A percentile compares a stretch with the other conserved stretches of the same genome.
These are phyloP conservation scores for Nanorana parkeri DNA, from an alignment of 2,113 vertebrate species.

Conservation along the genomic window DNA sequence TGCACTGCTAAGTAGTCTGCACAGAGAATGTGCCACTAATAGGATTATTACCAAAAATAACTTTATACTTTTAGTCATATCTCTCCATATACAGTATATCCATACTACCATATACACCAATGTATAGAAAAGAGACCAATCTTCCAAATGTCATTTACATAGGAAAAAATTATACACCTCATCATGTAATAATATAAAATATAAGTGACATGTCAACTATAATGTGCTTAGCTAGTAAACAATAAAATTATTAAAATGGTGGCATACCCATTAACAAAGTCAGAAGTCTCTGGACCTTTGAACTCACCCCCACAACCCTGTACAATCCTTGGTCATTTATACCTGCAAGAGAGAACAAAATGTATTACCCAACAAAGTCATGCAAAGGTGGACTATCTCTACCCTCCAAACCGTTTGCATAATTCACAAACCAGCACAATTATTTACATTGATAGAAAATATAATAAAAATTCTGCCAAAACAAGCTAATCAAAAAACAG, in stretches of 20 bases:
- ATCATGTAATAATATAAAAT: neutral
- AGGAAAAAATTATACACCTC: neutral
- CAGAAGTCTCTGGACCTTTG: conserved; percentile 97
- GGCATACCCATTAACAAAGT: conserved; percentile 93
- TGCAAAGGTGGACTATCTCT: neutral
- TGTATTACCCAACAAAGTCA: neutral
- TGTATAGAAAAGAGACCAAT: too few relatives aligned
- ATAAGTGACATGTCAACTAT: neutral
- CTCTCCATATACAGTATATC: too few relatives aligned
- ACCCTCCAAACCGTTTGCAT: neutral
- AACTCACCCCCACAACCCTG: conserved; percentile 96
- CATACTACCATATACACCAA: too few relatives aligned
- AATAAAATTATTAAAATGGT: conserved; percentile 72
- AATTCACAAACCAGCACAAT: too few relatives aligned
- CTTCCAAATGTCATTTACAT: too few relatives aligned
- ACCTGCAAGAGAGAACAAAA: conserved; percentile 71
- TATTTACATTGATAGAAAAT: too few relatives aligned
- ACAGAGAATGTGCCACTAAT: too few relatives aligned
- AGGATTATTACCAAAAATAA: too few relatives aligned
- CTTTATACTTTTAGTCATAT: too few relatives aligned
- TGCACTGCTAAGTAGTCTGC: too few relatives aligned
- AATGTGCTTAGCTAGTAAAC: conserved; percentile 16
- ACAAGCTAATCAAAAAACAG: too few relatives aligned
- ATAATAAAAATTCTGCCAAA: too few relatives aligned
- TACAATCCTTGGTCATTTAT: conserved; percentile 98